Percentiles rank a stretch among this genome's conserved stretches.
These are phyloP conservation scores for Dallia pectoralis DNA, from an alignment of 2,797 vertebrate genomes.

Conservation along the genomic window DNA sequence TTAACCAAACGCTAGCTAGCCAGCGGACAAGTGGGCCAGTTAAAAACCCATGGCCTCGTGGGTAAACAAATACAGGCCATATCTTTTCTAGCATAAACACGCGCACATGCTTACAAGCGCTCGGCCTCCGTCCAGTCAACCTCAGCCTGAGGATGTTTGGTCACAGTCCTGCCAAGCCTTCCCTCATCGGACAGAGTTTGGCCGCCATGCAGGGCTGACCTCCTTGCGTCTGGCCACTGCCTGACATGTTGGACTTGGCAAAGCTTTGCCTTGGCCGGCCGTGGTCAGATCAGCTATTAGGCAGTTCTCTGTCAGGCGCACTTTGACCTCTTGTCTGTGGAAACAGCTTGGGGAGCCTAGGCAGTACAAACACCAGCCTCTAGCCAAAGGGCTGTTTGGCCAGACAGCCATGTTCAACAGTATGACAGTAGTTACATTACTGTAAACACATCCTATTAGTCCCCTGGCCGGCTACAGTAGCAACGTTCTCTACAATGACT, in stretches of 20 bases:
- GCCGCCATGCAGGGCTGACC: constrained; percentile 56
- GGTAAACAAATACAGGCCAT: neutral
- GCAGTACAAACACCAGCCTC: constrained; percentile 52
- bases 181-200: constrained; percentile 67
- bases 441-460: neutral
- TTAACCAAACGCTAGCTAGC: constrained; percentile 15
- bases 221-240: constrained; percentile 60
- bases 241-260: constrained; percentile 62
- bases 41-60: constrained; percentile 27
- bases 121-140: constrained; percentile 61
- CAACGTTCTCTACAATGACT: constrained; percentile 56
- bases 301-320: constrained; percentile 47
- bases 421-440: constrained; percentile 45
- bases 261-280: constrained; percentile 13
- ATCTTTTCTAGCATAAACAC: constrained; percentile 7
- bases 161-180: constrained; percentile 50
- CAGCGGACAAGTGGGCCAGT: constrained; percentile 16
- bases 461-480: neutral
- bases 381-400: constrained; percentile 68
- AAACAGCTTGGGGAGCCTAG: constrained; percentile 43
- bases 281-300: neutral
- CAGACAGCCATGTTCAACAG: constrained; percentile 57
- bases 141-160: constrained; percentile 70
- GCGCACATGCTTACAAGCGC: constrained; percentile 8
- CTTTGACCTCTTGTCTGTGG: constrained; percentile 59